Evolutionary conservation across 2,113 vertebrate species (phyloP).

Genomic region (Pungitius pungitius): DNA sequence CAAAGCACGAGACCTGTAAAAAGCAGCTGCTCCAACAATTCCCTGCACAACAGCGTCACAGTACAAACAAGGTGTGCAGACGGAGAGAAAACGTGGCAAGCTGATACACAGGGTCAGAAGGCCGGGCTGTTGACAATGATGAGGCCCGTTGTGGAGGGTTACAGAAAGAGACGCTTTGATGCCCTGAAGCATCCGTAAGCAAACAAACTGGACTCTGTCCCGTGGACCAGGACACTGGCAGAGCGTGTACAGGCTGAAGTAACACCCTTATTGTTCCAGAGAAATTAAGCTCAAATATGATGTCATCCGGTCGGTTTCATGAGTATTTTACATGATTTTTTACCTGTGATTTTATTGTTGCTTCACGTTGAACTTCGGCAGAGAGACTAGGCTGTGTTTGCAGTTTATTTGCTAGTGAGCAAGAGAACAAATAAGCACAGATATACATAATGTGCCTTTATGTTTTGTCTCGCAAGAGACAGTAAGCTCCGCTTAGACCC

Average conservation of each 20-base stretch:
- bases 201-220: slow-evolving; percentile 43
- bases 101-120: slow-evolving; percentile 36
- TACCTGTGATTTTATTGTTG: not conserved
- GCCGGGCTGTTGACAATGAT: slow-evolving; percentile 19
- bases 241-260: not conserved
- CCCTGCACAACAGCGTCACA: slow-evolving; percentile 17
- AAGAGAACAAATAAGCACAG: not conserved
- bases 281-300: too few species aligned
- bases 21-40: slow-evolving; percentile 34
- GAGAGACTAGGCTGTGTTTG: not conserved
- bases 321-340: not conserved
- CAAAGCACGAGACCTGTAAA: slow-evolving; percentile 30
- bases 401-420: not conserved
- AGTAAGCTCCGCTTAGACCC: not conserved
- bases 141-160: slow-evolving; percentile 13
- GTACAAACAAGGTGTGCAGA: slow-evolving; percentile 59
- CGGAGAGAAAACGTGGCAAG: slow-evolving; percentile 5
- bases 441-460: not conserved
- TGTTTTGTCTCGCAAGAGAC: not conserved
- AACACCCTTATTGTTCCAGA: slow-evolving; percentile 17
- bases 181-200: not conserved
- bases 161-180: slow-evolving; percentile 17
- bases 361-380: not conserved
- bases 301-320: slow-evolving; percentile 23
- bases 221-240: slow-evolving; percentile 11